These are phyloP conservation scores for Diadophis punctatus DNA, from an alignment of 2,113 vertebrate genomes.

Conservation along the genomic window DNA sequence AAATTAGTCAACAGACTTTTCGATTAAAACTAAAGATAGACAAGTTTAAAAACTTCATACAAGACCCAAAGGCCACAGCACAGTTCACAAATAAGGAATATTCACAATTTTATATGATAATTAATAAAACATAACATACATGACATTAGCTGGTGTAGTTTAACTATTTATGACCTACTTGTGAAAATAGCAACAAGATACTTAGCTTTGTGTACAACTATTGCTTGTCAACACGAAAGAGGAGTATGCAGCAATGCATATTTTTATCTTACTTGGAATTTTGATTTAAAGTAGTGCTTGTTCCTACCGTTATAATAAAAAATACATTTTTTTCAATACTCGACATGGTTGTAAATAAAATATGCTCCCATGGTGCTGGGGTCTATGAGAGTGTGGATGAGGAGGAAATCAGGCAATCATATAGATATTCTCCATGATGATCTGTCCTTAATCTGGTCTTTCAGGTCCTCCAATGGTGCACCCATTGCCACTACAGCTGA, in stretches of 20 bases:
- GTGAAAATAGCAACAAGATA: background rate
- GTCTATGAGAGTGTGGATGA: no score
- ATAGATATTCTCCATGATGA: no score
- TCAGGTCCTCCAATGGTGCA: no score
- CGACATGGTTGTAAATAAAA: no score
- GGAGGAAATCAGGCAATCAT: no score
- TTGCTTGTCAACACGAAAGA: background rate
- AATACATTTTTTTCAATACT: background rate
- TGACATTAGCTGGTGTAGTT: background rate
- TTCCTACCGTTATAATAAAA: background rate
- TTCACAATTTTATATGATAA: background rate
- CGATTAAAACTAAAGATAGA: background rate
- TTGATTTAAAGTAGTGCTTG: background rate
- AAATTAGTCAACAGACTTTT: background rate
- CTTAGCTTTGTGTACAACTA: background rate
- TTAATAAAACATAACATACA: background rate
- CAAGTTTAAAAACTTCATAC: background rate
- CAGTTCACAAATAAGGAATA: background rate
- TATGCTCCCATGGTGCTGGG: no score
- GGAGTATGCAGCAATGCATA: background rate
- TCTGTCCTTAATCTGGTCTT: no score
- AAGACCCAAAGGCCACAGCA: background rate
- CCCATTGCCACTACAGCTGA: no score
- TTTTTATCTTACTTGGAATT: background rate
- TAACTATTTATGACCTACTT: background rate